Evolutionary conservation across 2,888 invertebrate genomes (phyloP), one percentile per base, ranked within the genome.

Genomic region (Lysandra coridon): DNA sequence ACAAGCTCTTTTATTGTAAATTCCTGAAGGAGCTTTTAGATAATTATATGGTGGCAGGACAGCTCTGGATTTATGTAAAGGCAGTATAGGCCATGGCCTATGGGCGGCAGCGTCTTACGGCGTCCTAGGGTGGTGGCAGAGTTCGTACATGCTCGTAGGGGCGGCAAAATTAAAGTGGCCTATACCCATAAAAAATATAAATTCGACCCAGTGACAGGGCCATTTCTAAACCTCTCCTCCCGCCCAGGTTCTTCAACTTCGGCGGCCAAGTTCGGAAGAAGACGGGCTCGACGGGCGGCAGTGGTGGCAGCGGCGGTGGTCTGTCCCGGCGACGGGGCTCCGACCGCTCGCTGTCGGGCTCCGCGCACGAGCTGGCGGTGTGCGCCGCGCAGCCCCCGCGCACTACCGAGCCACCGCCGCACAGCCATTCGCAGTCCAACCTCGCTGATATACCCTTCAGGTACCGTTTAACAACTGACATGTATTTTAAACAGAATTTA

Each of bases 381-480:
- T 96, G 96, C 85, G 96, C 97, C 78, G 96, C 96, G 78, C 90
- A 90, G 85, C 89, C 92, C 78, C 89, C 92, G 81, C 88, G 94
- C 90, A 84, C 94, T 89, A 88, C 96, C 85, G 97, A 97, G 79
- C 97, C 97, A 79, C 98, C 98, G 90, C 98, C 98, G 37, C 98
- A 98, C 91, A 97, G 97, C 87, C 98, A 98, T 91, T 98, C 97
- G 86, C 98, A 98, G 90, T 98, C 98, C 86, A 98, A 98, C 93
- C 96, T 98, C 83, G 97, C 97, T 87, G 98, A 98, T 86, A 89
- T 97, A 85, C 97, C 97, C 30, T 97, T 97, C 95, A 97, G 98
- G 97, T 97, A 92, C 86, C 14, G 44, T 6, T 49, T 2, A 23
- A 60, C 23, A 5, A 0, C 1, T 14, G 10, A 53, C 14, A 53